Conservation (phyloP, 2,113 vertebrate species). For the Cyanistes caeruleus region DNA sequence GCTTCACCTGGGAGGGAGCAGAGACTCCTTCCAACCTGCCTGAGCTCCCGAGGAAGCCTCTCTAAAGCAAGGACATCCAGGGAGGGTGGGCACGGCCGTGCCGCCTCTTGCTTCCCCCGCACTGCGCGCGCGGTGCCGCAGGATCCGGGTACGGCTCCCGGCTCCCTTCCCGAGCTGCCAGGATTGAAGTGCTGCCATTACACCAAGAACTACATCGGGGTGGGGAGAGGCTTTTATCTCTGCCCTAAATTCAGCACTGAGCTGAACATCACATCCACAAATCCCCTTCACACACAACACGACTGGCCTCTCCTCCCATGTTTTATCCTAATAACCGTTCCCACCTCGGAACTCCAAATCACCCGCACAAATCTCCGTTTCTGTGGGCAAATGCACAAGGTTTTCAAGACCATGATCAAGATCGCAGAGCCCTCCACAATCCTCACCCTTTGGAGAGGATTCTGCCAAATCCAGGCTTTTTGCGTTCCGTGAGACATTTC, state of each 20-base stretch:
- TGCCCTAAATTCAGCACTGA: neutral
- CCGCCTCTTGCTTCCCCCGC: fast-evolving
- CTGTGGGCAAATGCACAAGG: fast-evolving
- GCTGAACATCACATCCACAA: neutral
- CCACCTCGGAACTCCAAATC: neutral
- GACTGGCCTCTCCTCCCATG: fast-evolving
- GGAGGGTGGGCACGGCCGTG: fast-evolving
- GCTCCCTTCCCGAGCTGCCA: fast-evolving
- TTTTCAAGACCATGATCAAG: fast-evolving
- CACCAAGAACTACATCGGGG: fast-evolving
- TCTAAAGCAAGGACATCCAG: fast-evolving
- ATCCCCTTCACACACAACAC: neutral
- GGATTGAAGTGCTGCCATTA: fast-evolving
- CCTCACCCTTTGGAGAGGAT: neutral
- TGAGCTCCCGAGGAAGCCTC: fast-evolving
- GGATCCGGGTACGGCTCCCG: neutral
- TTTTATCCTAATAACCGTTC: neutral
- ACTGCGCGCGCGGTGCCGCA: fast-evolving
- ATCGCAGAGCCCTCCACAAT: neutral
- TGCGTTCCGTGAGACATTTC: neutral
- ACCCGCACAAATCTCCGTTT: fast-evolving
- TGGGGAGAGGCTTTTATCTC: neutral
- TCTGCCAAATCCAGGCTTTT: neutral
- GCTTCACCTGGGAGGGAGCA: neutral
- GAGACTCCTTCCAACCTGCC: neutral